These are phyloP conservation scores for Huso huso DNA, from an alignment of 2,797 vertebrate genomes.

Conservation along the genomic window DNA sequence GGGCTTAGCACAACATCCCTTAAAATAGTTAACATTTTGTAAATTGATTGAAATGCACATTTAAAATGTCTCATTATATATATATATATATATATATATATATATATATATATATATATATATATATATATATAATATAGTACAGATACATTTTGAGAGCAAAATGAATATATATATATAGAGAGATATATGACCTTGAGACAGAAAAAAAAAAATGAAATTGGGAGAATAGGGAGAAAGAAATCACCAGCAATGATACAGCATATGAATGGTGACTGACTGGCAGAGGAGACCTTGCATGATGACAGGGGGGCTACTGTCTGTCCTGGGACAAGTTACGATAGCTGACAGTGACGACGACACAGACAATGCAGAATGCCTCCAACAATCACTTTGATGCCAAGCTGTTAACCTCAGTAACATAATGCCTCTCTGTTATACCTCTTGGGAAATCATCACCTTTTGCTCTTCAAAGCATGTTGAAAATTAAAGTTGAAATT, in stretches of 20 bases:
- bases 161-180: too few species aligned
- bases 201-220: too few species aligned
- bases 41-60: too few species aligned
- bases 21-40: too few species aligned
- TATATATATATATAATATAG: too few species aligned
- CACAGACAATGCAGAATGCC: slow-evolving; percentile 23
- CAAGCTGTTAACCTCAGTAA: slow-evolving; percentile 30
- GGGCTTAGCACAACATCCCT: too few species aligned
- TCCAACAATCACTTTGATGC: slow-evolving; percentile 31
- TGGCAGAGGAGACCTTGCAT: slow-evolving; percentile 1
- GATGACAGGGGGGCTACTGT: background rate
- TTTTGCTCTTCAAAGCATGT: slow-evolving; percentile 48
- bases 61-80: too few species aligned
- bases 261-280: background rate
- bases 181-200: too few species aligned
- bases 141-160: too few species aligned
- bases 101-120: too few species aligned
- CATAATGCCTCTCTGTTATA: slow-evolving; percentile 34
- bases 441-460: slow-evolving; percentile 58
- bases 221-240: background rate
- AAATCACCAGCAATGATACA: slow-evolving; percentile 9
- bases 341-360: slow-evolving; percentile 11
- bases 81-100: too few species aligned
- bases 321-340: slow-evolving; percentile 11
- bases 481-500: slow-evolving; percentile 49